phyloP scores from a whole-genome alignment of 2,113 vertebrate species.

The Hystrix brachyura region DNA sequence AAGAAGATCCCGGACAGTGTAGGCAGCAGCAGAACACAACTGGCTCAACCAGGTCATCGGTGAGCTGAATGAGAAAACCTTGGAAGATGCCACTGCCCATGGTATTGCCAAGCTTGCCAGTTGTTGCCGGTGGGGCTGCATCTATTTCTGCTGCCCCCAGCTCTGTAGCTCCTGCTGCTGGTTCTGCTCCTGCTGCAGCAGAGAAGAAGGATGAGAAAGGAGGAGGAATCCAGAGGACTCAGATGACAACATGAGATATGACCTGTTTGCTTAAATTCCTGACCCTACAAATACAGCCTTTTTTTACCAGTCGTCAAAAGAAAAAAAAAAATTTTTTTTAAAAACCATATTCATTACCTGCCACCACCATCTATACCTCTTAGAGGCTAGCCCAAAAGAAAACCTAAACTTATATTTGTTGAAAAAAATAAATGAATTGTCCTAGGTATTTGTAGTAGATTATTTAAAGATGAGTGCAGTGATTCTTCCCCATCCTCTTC shows the following conservation, averaged over 20 bases:
- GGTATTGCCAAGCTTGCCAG: background rate
- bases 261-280: background rate
- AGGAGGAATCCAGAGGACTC: background rate
- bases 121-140: background rate
- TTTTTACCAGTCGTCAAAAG: background rate
- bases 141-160: background rate
- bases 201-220: background rate
- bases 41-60: background rate
- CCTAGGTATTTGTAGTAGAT: background rate
- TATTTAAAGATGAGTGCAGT: background rate
- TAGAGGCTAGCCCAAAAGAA: background rate
- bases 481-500: background rate
- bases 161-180: background rate
- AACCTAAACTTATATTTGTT: constrained; percentile 3
- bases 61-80: background rate
- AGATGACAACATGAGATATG: background rate
- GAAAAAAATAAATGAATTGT: background rate
- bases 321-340: background rate
- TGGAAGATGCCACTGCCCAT: background rate
- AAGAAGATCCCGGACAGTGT: background rate
- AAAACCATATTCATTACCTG: background rate
- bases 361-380: background rate
- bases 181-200: background rate
- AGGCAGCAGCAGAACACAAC: background rate
- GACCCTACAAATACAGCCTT: background rate